Percentiles rank a stretch among this genome's conserved stretches.
Conservation (phyloP, 2,888 invertebrate species). For the Diaphora mendica region DNA sequence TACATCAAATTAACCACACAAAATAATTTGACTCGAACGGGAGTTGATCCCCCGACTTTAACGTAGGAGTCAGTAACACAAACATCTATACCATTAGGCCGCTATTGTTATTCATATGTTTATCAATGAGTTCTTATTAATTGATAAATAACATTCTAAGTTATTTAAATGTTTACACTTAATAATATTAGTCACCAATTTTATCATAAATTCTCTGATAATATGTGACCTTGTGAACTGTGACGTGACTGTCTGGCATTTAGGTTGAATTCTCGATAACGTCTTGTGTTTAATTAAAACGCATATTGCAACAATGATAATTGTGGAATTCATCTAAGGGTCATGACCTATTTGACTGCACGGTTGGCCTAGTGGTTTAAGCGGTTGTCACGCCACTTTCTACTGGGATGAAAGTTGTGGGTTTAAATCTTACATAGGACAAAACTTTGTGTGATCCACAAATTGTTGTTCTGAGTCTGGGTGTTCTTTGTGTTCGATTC, state of each 20-base stretch:
- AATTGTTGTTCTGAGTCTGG: too few species aligned
- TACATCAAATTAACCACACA: too few species aligned
- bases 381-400: too few species aligned
- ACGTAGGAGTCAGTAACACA: too few species aligned
- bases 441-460: too few species aligned
- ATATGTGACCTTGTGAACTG: neutral
- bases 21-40: too few species aligned
- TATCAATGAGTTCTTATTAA: neutral
- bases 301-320: constrained; percentile 1
- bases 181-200: neutral
- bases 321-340: neutral
- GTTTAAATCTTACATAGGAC: too few species aligned
- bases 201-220: neutral
- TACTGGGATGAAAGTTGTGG: too few species aligned
- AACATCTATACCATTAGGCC: too few species aligned
- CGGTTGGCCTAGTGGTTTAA: too few species aligned
- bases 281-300: neutral
- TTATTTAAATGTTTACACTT: neutral
- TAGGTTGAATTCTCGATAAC: neutral
- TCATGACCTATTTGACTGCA: neutral
- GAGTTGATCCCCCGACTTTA: too few species aligned
- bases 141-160: neutral
- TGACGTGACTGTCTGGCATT: neutral
- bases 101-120: neutral
- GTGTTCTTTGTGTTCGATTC: too few species aligned